These are phyloP conservation scores for Drosophila picticornis DNA, from an alignment of 2,888 invertebrate species.

Conservation along the genomic window DNA sequence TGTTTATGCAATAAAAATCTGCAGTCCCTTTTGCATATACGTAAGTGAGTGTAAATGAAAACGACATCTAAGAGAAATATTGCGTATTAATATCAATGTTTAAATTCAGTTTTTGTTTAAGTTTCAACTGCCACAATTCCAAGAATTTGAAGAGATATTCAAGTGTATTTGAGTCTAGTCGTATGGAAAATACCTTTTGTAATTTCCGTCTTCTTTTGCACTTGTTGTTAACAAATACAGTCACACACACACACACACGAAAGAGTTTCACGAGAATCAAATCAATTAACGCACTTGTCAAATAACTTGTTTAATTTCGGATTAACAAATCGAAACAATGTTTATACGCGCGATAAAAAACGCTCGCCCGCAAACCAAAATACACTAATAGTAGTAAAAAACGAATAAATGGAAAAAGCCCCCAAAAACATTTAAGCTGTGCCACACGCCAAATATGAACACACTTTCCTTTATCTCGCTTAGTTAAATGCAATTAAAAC, in stretches of 20 bases:
- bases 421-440: conserved; percentile 18
- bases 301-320: conserved; percentile 70
- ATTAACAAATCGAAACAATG: conserved; percentile 56
- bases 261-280: conserved; percentile 66
- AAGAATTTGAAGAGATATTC: background rate
- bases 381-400: conserved; percentile 5
- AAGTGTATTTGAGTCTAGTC: conserved; percentile 23
- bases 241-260: background rate
- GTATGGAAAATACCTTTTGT: conserved; percentile 10
- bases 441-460: conserved; percentile 46
- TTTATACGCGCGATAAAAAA: conserved; percentile 51
- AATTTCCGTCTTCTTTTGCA: conserved; percentile 18
- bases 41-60: background rate
- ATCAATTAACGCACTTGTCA: conserved; percentile 74
- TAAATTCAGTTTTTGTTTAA: conserved; percentile 4
- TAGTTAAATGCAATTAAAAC: conserved; percentile 54
- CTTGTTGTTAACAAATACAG: background rate
- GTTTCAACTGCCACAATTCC: background rate
- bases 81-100: background rate
- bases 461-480: conserved; percentile 40
- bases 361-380: conserved; percentile 10
- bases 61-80: background rate
- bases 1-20: background rate
- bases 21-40: background rate
- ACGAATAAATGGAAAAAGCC: conserved; percentile 27